Evolutionary conservation across 2,113 vertebrate genomes (phyloP).

Genomic region (Eolophus roseicapilla): DNA sequence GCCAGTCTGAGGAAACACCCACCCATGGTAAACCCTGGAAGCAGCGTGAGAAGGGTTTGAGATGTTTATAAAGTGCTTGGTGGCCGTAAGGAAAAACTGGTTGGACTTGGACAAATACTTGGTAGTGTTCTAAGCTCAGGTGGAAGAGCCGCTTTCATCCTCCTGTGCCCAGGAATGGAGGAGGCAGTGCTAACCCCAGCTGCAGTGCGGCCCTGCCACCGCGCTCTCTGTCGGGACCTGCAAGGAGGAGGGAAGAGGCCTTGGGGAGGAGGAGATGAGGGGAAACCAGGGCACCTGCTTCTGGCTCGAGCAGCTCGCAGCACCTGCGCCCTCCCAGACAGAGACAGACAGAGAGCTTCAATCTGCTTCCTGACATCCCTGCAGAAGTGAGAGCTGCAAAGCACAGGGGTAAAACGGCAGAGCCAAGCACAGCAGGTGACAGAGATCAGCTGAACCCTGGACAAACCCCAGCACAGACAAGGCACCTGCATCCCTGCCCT

Average conservation of each 20-base stretch:
- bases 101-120: not conserved
- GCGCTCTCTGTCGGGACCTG: fast-evolving
- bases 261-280: not conserved
- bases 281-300: not conserved
- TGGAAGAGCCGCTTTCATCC: not conserved
- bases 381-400: not conserved
- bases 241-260: not conserved
- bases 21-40: not conserved
- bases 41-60: not conserved
- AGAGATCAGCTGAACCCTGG: not conserved
- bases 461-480: fast-evolving
- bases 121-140: not conserved
- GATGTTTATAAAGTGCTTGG: not conserved
- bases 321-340: not conserved
- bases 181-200: not conserved
- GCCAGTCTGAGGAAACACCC: not conserved
- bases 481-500: not conserved
- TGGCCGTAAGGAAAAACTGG: not conserved
- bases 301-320: not conserved
- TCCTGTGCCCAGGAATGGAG: not conserved
- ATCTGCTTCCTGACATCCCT: not conserved
- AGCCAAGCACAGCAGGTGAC: not conserved
- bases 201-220: not conserved
- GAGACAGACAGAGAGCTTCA: not conserved
- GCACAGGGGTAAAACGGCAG: fast-evolving